Percentiles rank a stretch among this genome's conserved stretches.
phyloP scores from a whole-genome alignment of 23 tunicate species.

The Halocynthia roretzi region DNA sequence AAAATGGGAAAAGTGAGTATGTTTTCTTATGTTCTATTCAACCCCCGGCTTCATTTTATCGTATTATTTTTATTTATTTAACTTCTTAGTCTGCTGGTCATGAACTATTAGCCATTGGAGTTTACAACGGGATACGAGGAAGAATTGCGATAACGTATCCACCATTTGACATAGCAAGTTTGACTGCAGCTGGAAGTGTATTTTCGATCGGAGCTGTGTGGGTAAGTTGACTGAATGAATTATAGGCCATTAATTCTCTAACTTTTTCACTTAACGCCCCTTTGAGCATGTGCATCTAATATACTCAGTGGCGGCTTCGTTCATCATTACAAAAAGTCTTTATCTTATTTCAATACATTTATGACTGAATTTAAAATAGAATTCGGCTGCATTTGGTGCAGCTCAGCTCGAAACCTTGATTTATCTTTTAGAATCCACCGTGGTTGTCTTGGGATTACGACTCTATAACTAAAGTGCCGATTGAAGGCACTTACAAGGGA shows the following conservation, averaged over 20 bases:
- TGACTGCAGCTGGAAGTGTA: constrained; percentile 27
- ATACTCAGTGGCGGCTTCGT: too few species aligned
- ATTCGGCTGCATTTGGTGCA: too few species aligned
- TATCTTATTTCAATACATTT: too few species aligned
- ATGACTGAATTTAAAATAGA: too few species aligned
- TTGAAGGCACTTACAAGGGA: constrained; percentile 36
- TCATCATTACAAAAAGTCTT: too few species aligned
- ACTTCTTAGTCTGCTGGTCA: neutral
- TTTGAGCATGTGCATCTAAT: too few species aligned
- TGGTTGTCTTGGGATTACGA: constrained; percentile 48
- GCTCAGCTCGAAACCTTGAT: neutral
- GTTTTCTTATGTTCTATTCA: too few species aligned
- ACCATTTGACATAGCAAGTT: constrained; percentile 18
- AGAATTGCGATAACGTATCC: constrained; percentile 31
- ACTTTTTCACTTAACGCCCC: too few species aligned
- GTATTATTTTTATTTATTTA: neutral
- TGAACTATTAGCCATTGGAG: constrained; percentile 40
- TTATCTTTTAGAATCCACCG: constrained; percentile 35
- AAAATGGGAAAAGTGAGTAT: constrained; percentile 1
- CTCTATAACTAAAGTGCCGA: constrained; percentile 14
- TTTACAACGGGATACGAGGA: constrained; percentile 30
- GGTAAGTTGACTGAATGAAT: constrained; percentile 14
- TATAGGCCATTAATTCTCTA: neutral
- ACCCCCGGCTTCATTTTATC: too few species aligned
- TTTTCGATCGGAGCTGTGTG: constrained; percentile 33